Evolutionary conservation across 2,888 invertebrate species (phyloP).

Genomic region (Deilephila elpenor): DNA sequence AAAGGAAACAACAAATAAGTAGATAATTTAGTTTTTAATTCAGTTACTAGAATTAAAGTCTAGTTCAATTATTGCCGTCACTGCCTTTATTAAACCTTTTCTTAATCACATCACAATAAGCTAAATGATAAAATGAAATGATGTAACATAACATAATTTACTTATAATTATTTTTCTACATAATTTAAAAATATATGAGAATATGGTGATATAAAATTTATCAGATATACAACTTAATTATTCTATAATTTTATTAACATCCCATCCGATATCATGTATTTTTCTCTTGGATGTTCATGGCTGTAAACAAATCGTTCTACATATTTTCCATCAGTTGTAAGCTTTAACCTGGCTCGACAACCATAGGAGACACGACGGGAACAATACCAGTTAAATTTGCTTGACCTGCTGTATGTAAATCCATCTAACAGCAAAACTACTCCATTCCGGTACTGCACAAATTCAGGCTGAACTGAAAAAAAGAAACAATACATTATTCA

Average conservation of each 20-base stretch:
- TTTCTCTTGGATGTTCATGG: background rate
- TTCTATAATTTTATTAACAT: background rate
- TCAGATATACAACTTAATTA: background rate
- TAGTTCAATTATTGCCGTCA: too few relatives aligned
- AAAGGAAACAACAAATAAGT: too few relatives aligned
- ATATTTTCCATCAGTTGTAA: background rate
- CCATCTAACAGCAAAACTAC: constrained; percentile 45
- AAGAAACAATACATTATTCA: background rate
- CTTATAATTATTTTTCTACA: too few relatives aligned
- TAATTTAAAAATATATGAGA: too few relatives aligned
- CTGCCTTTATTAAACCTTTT: too few relatives aligned
- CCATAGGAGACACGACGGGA: constrained; percentile 37
- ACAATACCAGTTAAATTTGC: constrained; percentile 46
- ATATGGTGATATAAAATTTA: too few relatives aligned
- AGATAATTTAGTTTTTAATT: too few relatives aligned
- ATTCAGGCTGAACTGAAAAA: background rate
- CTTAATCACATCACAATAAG: too few relatives aligned
- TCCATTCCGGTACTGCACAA: constrained; percentile 36
- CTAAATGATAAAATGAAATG: too few relatives aligned
- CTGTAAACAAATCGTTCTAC: background rate
- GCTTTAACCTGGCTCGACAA: constrained; percentile 10
- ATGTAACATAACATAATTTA: too few relatives aligned
- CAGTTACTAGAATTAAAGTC: too few relatives aligned
- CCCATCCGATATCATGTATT: background rate
- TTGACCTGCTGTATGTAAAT: constrained; percentile 46